phyloP scores from a whole-genome alignment of 2,888 invertebrate species.

The Unio delphinus region DNA sequence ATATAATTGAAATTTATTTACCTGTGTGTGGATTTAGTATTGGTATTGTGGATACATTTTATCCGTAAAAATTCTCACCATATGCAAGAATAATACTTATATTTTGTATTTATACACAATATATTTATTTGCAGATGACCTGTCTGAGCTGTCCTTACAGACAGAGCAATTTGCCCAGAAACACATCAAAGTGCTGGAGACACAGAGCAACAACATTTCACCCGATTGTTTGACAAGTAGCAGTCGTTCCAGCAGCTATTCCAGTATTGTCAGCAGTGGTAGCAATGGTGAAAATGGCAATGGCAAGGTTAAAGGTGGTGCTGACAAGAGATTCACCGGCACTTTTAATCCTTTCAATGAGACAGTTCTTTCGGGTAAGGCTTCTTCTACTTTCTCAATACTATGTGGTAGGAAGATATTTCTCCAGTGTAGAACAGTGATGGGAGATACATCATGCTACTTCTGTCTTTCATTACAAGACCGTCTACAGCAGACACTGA shows the following conservation, averaged over 20 bases:
- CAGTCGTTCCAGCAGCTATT: slow-evolving; percentile 62
- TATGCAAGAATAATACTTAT: no score
- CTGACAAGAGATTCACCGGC: slow-evolving; percentile 27
- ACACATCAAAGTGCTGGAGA: slow-evolving; percentile 37
- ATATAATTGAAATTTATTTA: no score
- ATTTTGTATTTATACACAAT: no score
- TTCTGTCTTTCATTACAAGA: no score
- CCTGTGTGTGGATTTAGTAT: no score
- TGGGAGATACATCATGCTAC: no score
- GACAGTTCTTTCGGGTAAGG: slow-evolving; percentile 34
- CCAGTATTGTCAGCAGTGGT: slow-evolving; percentile 62
- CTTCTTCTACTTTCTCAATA: neutral
- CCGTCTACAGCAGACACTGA: no score
- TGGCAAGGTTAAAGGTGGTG: slow-evolving; percentile 26
- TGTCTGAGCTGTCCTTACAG: slow-evolving; percentile 63
- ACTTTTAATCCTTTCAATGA: slow-evolving; percentile 46
- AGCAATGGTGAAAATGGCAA: slow-evolving; percentile 35
- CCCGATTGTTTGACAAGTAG: slow-evolving; percentile 50
- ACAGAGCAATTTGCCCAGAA: slow-evolving; percentile 65
- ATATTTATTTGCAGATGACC: slow-evolving; percentile 46
- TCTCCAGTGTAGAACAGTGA: no score
- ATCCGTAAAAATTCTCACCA: no score
- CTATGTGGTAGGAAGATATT: neutral
- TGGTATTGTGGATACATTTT: no score
- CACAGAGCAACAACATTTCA: slow-evolving; percentile 32